Conservation (phyloP, 2,113 vertebrate species). For the Carlito syrichta region DNA sequence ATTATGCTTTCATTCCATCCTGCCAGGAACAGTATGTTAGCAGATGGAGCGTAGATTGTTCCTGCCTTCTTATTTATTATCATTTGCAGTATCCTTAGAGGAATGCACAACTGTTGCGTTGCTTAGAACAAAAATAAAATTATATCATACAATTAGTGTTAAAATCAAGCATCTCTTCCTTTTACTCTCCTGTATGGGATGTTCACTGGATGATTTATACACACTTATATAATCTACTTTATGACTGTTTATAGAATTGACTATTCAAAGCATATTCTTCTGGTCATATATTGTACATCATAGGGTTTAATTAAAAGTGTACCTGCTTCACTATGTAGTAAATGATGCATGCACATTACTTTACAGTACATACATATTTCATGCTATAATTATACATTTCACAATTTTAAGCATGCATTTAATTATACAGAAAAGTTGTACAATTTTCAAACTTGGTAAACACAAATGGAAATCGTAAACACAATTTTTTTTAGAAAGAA, state of each 20-base stretch:
- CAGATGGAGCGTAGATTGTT: background rate
- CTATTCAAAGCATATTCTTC: background rate
- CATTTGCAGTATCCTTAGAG: conserved; percentile 4
- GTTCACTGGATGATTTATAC: conserved; percentile 38
- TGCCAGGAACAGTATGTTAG: conserved; percentile 11
- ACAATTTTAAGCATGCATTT: conserved; percentile 45
- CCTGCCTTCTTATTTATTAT: conserved; percentile 33
- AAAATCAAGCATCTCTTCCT: background rate
- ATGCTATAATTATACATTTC: conserved; percentile 59
- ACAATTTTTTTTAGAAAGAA: background rate
- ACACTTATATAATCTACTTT: background rate
- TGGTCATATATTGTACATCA: conserved; percentile 26
- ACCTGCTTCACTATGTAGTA: conserved; percentile 57
- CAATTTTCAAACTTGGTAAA: conserved; percentile 45
- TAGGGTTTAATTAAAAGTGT: conserved; percentile 59
- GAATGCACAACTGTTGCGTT: background rate
- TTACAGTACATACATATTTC: conserved; percentile 60
- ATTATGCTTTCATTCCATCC: background rate
- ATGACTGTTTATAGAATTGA: conserved; percentile 38
- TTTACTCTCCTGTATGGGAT: background rate
- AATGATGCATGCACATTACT: conserved; percentile 49
- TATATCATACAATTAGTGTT: background rate
- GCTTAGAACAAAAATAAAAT: conserved; percentile 22
- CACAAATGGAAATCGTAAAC: conserved; percentile 34
- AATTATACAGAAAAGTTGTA: conserved; percentile 45